Evolutionary conservation across 2,113 vertebrate genomes (phyloP).

Genomic region (Equus przewalskii): DNA sequence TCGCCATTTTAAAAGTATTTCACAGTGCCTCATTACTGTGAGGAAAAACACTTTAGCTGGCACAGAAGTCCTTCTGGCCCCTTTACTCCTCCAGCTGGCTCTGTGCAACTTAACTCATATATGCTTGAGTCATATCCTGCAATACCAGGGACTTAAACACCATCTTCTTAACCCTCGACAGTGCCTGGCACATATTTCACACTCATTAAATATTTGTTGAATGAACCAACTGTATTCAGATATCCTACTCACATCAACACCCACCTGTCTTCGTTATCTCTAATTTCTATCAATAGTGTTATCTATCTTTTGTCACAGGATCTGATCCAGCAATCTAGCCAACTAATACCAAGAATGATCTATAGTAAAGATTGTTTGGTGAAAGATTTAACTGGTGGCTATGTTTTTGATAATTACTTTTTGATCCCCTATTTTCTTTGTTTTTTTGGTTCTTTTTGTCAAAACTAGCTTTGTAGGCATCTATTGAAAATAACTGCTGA

Average conservation of each 20-base stretch:
- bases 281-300: not conserved
- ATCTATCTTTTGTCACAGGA: not conserved
- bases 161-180: not conserved
- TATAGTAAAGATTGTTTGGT: not conserved
- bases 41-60: not conserved
- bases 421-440: not conserved
- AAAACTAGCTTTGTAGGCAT: not conserved
- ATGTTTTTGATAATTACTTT: not conserved
- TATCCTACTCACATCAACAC: not conserved
- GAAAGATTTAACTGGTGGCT: not conserved
- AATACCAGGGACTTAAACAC: not conserved
- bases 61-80: not conserved
- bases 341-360: not conserved
- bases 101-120: not conserved
- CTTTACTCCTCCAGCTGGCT: not conserved
- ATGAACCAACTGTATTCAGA: not conserved
- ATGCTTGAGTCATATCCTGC: not conserved
- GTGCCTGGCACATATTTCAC: not conserved
- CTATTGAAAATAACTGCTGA: slow-evolving; percentile 1
- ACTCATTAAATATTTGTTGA: not conserved
- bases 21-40: not conserved
- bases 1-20: not conserved
- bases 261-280: not conserved
- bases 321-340: not conserved
- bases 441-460: not conserved